Percentiles rank a stretch among this genome's conserved stretches.
Conservation (phyloP, 2,113 vertebrate genomes). For the Rhipidura dahli region DNA sequence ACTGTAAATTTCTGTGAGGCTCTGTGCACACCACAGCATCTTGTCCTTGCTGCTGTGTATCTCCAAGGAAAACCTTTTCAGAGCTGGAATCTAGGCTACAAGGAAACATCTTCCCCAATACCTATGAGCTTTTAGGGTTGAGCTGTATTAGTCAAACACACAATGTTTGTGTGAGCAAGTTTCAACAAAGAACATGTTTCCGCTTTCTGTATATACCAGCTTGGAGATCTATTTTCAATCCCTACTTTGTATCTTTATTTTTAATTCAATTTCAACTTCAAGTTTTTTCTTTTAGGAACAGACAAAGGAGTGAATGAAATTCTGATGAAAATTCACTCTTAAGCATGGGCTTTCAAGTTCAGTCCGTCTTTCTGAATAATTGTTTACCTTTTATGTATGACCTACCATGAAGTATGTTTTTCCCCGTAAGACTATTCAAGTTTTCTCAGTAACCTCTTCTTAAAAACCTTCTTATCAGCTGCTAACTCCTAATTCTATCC, state of each 20-base stretch:
- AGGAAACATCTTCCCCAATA: not conserved
- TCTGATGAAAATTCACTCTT: not conserved
- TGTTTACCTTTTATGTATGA: not conserved
- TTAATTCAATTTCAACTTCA: not conserved
- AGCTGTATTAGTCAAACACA: not conserved
- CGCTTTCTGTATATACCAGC: not conserved
- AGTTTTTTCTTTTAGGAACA: not conserved
- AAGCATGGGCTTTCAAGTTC: not conserved
- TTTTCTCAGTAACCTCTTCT: not conserved
- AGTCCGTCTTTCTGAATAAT: not conserved
- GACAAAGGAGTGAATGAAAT: not conserved
- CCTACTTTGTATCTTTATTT: not conserved
- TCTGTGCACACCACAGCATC: not conserved
- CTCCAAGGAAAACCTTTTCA: not conserved
- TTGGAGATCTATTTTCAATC: not conserved
- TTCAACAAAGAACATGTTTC: not conserved
- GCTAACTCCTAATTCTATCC: not conserved
- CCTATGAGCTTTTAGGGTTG: not conserved
- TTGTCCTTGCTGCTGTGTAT: not conserved
- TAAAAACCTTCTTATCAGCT: not conserved
- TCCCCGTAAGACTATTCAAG: not conserved
- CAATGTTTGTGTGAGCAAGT: not conserved
- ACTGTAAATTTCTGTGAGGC: not conserved
- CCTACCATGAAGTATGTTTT: not conserved
- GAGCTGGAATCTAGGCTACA: not conserved